A percentile compares a stretch with the other conserved stretches of the same genome.
Conservation (phyloP, 35 echinoderm and acorn worm genomes). For the Ophiothrix spiculata region DNA sequence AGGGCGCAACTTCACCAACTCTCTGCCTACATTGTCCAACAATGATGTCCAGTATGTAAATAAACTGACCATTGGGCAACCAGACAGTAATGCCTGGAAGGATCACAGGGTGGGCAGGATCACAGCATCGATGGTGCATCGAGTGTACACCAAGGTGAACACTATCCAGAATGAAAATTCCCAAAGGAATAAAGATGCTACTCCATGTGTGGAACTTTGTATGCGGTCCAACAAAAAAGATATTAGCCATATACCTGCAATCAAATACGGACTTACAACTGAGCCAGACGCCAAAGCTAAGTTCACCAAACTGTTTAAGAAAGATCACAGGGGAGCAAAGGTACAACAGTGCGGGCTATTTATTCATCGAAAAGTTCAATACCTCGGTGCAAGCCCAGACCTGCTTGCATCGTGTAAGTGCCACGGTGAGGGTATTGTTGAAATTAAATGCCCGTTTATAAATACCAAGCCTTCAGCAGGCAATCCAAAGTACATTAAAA, state of each 20-base stretch:
- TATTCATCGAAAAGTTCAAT: constrained; percentile 25
- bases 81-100: neutral
- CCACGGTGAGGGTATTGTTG: constrained; percentile 36
- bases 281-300: neutral
- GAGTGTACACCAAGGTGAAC: neutral
- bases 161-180: neutral
- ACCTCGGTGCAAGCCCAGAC: constrained; percentile 51
- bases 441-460: constrained; percentile 50
- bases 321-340: neutral
- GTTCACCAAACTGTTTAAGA: neutral
- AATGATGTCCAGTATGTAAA: neutral
- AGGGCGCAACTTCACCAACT: neutral
- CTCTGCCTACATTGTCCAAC: neutral
- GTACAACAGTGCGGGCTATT: constrained; percentile 45
- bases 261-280: neutral
- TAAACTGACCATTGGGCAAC: neutral
- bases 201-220: neutral
- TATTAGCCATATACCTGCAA: neutral
- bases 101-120: neutral
- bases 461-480: constrained; percentile 28
- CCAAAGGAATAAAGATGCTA: neutral
- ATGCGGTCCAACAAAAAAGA: neutral
- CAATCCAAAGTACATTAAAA: constrained; percentile 9
- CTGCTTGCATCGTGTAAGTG: constrained; percentile 55
- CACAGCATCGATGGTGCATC: neutral